Conservation (phyloP, 2,113 vertebrate species). For the Percina caprodes region DNA sequence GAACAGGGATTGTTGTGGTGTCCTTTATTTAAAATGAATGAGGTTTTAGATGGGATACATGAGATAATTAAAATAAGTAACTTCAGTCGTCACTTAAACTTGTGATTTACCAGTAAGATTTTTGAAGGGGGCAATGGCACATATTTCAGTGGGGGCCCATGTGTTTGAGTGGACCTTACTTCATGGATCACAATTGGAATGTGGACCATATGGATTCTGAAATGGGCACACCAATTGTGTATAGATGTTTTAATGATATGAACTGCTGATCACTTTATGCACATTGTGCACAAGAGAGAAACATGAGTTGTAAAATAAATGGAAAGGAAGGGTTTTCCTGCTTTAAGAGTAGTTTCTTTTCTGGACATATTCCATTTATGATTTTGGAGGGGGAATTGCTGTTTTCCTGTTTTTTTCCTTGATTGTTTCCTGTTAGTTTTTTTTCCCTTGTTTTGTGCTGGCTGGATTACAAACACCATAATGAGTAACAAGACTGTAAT, state of each 20-base stretch:
- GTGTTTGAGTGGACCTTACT: constrained; percentile 34
- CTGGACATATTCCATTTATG: background rate
- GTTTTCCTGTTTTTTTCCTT: constrained; percentile 46
- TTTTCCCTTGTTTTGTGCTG: constrained; percentile 15
- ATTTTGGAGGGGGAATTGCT: constrained; percentile 36
- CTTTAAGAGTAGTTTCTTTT: background rate
- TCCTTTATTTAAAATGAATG: background rate
- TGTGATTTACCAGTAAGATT: background rate
- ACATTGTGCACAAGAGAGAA: background rate
- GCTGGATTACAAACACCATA: constrained; percentile 26
- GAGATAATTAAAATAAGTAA: background rate
- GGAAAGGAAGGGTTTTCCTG: background rate
- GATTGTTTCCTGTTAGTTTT: constrained; percentile 49
- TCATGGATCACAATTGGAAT: constrained; percentile 50
- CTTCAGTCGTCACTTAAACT: constrained; percentile 12
- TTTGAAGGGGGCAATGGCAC: constrained; percentile 6
- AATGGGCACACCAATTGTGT: constrained; percentile 23
- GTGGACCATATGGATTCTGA: constrained; percentile 45
- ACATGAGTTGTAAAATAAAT: background rate
- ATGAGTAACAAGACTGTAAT: background rate
- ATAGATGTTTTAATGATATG: constrained; percentile 14
- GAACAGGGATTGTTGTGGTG: background rate
- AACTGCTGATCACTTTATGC: background rate
- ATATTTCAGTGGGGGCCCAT: constrained; percentile 22
- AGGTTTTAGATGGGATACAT: background rate